Percentiles rank a stretch among this genome's conserved stretches.
Conservation (phyloP, 2,113 vertebrate species). For the Antechinus flavipes region DNA sequence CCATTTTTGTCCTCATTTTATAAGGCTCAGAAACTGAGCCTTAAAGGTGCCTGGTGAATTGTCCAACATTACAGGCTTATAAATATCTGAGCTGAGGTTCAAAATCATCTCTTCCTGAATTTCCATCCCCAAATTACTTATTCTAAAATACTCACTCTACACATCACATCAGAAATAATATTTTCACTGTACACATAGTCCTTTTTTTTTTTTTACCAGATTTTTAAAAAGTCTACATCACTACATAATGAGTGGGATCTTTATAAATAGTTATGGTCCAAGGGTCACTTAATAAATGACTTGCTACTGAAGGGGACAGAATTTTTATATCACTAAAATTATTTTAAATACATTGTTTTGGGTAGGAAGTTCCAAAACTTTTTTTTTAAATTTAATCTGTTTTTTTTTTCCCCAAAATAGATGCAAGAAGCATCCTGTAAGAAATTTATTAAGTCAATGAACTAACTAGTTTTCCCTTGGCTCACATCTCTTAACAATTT, state of each 20-base stretch:
- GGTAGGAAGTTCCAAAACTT: background rate
- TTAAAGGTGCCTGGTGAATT: background rate
- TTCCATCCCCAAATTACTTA: background rate
- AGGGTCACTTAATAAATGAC: background rate
- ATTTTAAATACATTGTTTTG: background rate
- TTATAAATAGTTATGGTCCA: background rate
- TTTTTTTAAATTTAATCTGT: constrained; percentile 39
- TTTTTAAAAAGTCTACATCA: background rate
- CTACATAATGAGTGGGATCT: background rate
- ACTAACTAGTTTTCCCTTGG: constrained; percentile 4
- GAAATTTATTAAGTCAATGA: background rate
- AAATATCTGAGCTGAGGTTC: background rate
- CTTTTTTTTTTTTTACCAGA: too few relatives aligned
- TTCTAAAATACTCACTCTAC: background rate
- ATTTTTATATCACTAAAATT: background rate
- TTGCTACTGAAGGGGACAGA: background rate
- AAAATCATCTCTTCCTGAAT: background rate
- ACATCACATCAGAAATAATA: background rate
- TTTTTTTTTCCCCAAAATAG: constrained; percentile 44
- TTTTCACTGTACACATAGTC: background rate
- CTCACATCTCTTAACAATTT: constrained; percentile 18
- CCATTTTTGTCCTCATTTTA: background rate
- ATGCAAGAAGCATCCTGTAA: background rate
- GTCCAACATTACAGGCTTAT: background rate
- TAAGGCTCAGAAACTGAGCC: background rate